These are phyloP conservation scores for Dynastes tityus DNA, from an alignment of 2,888 invertebrate genomes.

Conservation along the genomic window DNA sequence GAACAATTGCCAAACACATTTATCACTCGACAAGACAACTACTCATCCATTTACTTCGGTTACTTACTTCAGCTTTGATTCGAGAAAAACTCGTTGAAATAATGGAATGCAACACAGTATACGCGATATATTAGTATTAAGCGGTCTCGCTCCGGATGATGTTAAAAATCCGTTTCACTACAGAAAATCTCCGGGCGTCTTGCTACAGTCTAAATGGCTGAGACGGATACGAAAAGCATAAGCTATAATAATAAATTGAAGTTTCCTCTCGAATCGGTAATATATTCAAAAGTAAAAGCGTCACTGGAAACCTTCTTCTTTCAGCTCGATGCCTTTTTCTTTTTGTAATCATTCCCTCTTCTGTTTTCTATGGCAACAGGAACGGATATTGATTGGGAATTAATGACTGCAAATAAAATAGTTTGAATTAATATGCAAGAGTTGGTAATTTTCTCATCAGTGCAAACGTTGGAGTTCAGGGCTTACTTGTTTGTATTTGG, in stretches of 20 bases:
- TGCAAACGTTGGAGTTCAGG: background rate
- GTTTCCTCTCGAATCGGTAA: slow-evolving; percentile 39
- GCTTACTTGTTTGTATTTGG: background rate
- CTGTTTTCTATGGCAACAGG: background rate
- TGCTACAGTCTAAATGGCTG: slow-evolving; percentile 13
- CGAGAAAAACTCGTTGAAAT: slow-evolving; percentile 32
- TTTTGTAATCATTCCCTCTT: slow-evolving; percentile 10
- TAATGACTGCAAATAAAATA: slow-evolving; percentile 35
- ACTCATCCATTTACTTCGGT: too few species aligned
- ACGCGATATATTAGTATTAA: slow-evolving; percentile 26
- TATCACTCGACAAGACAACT: too few species aligned
- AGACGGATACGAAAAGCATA: slow-evolving; percentile 34
- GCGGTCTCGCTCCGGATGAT: background rate
- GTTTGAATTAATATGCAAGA: slow-evolving; percentile 12
- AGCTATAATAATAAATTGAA: slow-evolving; percentile 50
- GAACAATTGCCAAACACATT: too few species aligned
- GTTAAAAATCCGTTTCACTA: slow-evolving; percentile 30
- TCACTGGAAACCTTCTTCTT: slow-evolving; percentile 2
- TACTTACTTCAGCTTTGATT: background rate
- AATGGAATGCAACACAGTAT: slow-evolving; percentile 10
- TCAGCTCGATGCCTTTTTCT: slow-evolving; percentile 20
- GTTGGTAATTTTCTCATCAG: slow-evolving; percentile 1
- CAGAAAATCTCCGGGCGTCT: slow-evolving; percentile 8
- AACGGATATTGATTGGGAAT: slow-evolving; percentile 32
- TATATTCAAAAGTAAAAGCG: slow-evolving; percentile 45